Percentiles rank a stretch among this genome's conserved stretches.
Evolutionary conservation across 2,797 vertebrate genomes (phyloP).

Genomic region (Neosilurus hyrtlii): DNA sequence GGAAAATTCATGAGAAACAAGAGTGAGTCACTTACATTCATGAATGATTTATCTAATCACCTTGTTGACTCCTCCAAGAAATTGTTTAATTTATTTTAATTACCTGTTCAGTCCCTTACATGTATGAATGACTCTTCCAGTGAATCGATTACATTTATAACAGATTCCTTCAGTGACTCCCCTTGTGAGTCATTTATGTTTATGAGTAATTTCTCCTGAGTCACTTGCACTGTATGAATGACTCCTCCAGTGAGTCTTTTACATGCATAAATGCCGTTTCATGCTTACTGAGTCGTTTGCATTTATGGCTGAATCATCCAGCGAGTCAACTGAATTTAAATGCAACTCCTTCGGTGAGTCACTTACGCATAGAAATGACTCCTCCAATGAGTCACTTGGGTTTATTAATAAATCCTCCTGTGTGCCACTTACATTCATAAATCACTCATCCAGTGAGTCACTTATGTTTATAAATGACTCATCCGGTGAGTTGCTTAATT

Average conservation of each 20-base stretch:
- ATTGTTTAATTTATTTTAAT: too few relatives aligned
- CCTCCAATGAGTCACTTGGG: not conserved
- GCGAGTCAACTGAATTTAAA: too few relatives aligned
- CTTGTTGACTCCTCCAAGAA: not conserved
- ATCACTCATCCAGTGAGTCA: not conserved
- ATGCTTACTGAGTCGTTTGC: too few relatives aligned
- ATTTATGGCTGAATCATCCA: too few relatives aligned
- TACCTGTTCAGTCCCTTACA: not conserved
- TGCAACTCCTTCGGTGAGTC: not conserved
- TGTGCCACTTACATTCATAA: not conserved
- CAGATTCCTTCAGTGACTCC: not conserved
- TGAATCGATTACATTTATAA: not conserved
- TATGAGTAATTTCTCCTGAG: not conserved
- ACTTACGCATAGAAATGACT: not conserved
- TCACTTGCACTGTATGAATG: not conserved
- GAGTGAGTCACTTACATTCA: not conserved
- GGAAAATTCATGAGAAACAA: too few relatives aligned
- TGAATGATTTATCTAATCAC: not conserved
- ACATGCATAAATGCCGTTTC: too few relatives aligned
- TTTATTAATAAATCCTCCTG: not conserved
- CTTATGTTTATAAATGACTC: not conserved
- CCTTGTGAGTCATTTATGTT: not conserved
- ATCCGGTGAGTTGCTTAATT: not conserved
- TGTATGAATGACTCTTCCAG: not conserved
- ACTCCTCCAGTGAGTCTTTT: not conserved